Base-by-base conservation (phyloP, 2,797 vertebrate species). In the Acanthurus leucopareius region DNA sequence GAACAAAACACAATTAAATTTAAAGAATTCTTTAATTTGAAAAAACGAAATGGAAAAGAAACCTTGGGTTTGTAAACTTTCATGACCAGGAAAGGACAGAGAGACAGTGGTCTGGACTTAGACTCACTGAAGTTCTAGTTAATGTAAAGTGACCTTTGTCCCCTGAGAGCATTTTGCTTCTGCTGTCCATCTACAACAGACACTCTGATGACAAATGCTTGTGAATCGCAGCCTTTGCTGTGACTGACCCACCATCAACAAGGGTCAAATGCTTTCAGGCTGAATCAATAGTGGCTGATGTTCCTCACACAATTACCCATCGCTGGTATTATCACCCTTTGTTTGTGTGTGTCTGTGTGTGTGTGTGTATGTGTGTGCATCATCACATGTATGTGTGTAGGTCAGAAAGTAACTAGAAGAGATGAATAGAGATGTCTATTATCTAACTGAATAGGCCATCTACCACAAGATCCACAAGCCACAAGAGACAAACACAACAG, bases 81-180 rank as follows among this genome's bases (percentile, higher is more conserved):
- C 22, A 19, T 62, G 16, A 66, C 19, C 58, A 32, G 28, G 28
- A 32, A 32, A 32, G 28, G 28, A 49, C 51, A 63, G 60, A 51
- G 5, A 16, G 54, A 72, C 8, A 5, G 44, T 14, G 60, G 73
- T 67, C 52, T 67, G 45, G 72, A 65, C 45, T 59, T 45, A 61
- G 38, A 56, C 28, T 60, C 40, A 14, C 25, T 52, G 32, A 53
- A 53, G 53, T 75, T 57, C 51, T 56, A 69, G 86, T 84, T 78
- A 56, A 76, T 85, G 89, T 48, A 80, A 83, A 59, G 54, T 71
- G 81, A 87, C 54, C 73, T 14, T 9, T 1, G 1, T 76, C 86
- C 63, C 77, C 57, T 1, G 79, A 51, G 83, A 85, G 68, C 2
- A 25, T 73, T 89, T 79, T 78, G 73, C n/a, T 16, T 13, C 13